phyloP scores from a whole-genome alignment of 2,113 vertebrate genomes.

The Nyctibius bracteatus region DNA sequence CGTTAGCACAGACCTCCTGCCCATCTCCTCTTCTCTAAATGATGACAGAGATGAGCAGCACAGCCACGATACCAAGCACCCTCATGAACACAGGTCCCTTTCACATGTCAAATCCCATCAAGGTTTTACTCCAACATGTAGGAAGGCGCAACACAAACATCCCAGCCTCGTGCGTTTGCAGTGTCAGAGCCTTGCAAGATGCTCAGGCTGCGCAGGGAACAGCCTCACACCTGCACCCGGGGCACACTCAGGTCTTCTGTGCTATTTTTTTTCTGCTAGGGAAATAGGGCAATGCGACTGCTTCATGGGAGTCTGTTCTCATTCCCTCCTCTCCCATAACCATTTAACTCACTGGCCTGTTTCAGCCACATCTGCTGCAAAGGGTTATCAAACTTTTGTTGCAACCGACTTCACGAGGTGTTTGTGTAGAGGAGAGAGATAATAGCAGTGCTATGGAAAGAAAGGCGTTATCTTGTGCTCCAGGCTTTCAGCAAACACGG shows the following conservation, averaged over 20 bases:
- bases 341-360: not conserved
- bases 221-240: not conserved
- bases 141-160: not conserved
- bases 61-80: not conserved
- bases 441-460: not conserved
- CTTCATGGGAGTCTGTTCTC: not conserved
- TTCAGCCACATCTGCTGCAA: not conserved
- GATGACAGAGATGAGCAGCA: not conserved
- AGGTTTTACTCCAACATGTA: not conserved
- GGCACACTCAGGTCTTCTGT: fast-evolving
- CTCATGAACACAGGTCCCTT: not conserved
- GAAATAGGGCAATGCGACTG: fast-evolving
- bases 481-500: not conserved
- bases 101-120: not conserved
- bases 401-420: not conserved
- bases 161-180: not conserved
- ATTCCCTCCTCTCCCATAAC: not conserved
- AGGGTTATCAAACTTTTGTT: not conserved
- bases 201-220: not conserved
- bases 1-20: too few species aligned
- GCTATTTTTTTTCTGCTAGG: not conserved
- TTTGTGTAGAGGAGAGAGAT: not conserved
- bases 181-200: not conserved
- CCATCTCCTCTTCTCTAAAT: not conserved
- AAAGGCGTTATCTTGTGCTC: not conserved